Percentiles rank a stretch among this genome's conserved stretches.
phyloP scores from a whole-genome alignment of 2,797 vertebrate species.

The Melanogrammus aeglefinus region DNA sequence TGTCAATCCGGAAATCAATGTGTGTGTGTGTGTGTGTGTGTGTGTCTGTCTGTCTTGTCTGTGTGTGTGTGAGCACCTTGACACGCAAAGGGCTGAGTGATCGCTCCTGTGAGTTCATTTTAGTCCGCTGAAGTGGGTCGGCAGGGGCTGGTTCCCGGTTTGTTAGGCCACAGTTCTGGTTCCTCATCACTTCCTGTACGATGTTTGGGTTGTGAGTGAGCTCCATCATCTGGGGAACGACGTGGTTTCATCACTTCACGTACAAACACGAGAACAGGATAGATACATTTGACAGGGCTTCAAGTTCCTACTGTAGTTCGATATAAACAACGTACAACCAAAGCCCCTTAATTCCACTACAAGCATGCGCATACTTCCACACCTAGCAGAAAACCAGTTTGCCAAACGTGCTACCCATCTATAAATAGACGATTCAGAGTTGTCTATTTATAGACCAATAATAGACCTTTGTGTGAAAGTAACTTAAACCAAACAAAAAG shows the following conservation, averaged over 20 bases:
- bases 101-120: constrained; percentile 15
- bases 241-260: background rate
- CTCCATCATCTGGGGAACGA: constrained; percentile 41
- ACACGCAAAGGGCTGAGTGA: constrained; percentile 25
- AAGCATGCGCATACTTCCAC: background rate
- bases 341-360: background rate
- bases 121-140: constrained; percentile 10
- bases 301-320: background rate
- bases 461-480: background rate
- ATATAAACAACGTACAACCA: background rate
- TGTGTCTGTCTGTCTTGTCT: background rate
- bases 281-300: background rate
- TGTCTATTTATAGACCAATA: background rate
- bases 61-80: background rate
- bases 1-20: background rate
- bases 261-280: background rate
- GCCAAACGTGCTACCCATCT: background rate
- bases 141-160: constrained; percentile 4
- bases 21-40: background rate
- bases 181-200: constrained; percentile 33
- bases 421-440: background rate
- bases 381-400: background rate
- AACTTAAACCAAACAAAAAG: background rate
- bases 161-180: constrained; percentile 28
- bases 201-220: constrained; percentile 43